These are phyloP conservation scores for Diplolepis rosae DNA, from an alignment of 2,888 invertebrate genomes.

Conservation along the genomic window DNA sequence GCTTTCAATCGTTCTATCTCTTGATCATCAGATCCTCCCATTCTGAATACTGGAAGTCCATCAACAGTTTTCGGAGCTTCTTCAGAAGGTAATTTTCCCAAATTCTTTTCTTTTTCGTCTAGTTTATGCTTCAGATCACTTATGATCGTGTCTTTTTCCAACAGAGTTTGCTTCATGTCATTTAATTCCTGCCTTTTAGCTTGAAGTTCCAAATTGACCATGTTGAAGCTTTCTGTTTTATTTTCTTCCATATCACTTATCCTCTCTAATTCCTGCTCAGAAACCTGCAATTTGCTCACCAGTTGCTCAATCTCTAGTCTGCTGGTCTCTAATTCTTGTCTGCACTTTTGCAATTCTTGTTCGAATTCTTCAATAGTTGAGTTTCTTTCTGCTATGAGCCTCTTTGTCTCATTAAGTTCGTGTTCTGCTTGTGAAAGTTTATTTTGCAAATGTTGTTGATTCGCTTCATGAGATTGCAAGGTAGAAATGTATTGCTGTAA, in stretches of 20 bases:
- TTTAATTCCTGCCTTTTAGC: constrained; percentile 70
- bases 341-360: constrained; percentile 41
- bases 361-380: constrained; percentile 31
- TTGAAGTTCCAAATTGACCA: constrained; percentile 37
- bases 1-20: constrained; percentile 51
- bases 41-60: constrained; percentile 56
- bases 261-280: constrained; percentile 70
- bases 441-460: not conserved
- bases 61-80: constrained; percentile 51
- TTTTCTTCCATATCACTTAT: constrained; percentile 62
- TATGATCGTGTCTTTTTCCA: constrained; percentile 56
- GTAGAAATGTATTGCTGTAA: not conserved
- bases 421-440: not conserved
- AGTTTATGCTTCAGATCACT: constrained; percentile 42
- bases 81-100: constrained; percentile 13
- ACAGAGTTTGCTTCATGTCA: constrained; percentile 47
- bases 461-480: not conserved
- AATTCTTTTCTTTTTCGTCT: constrained; percentile 43
- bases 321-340: constrained; percentile 30
- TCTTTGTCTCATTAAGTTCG: not conserved
- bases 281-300: constrained; percentile 36
- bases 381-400: constrained; percentile 39
- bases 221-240: constrained; percentile 39
- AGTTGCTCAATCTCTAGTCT: constrained; percentile 35
- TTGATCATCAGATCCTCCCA: constrained; percentile 48